These are phyloP conservation scores for Neotoma lepida DNA, from an alignment of 2,113 vertebrate species.

Conservation along the genomic window DNA sequence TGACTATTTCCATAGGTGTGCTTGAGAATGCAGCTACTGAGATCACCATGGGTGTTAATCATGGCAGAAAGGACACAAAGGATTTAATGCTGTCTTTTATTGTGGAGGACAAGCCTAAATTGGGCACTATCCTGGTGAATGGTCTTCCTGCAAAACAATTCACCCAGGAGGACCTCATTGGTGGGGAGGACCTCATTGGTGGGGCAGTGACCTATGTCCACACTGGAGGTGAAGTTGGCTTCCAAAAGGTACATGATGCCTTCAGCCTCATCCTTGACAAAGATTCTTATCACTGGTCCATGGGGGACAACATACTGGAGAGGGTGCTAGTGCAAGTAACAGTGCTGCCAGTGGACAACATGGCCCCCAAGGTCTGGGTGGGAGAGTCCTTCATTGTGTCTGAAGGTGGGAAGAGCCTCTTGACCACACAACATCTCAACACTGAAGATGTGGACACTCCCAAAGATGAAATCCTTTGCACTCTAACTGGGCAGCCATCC, in stretches of 20 bases:
- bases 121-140: conserved; percentile 78
- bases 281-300: conserved; percentile 72
- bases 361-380: conserved; percentile 86
- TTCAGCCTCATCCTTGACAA: conserved; percentile 82
- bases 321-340: conserved; percentile 78
- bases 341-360: conserved; percentile 81
- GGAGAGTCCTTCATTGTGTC: conserved; percentile 84
- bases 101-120: conserved; percentile 79
- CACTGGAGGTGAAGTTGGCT: conserved; percentile 82
- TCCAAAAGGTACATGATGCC: conserved; percentile 75
- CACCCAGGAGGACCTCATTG: conserved; percentile 83
- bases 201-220: conserved; percentile 80
- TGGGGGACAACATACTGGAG: conserved; percentile 76
- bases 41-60: conserved; percentile 76
- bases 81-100: conserved; percentile 78
- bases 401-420: conserved; percentile 89
- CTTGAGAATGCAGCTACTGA: conserved; percentile 80
- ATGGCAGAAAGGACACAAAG: conserved; percentile 72
- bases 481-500: conserved; percentile 78
- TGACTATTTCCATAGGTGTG: conserved; percentile 78
- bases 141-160: conserved; percentile 76
- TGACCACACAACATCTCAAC: conserved; percentile 80
- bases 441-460: conserved; percentile 80
- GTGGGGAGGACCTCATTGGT: no score
- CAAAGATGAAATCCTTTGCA: conserved; percentile 82